Evolutionary conservation across 2,113 vertebrate genomes (phyloP), one percentile per base, ranked within the genome.

Genomic region (Muscicapa adusta): DNA sequence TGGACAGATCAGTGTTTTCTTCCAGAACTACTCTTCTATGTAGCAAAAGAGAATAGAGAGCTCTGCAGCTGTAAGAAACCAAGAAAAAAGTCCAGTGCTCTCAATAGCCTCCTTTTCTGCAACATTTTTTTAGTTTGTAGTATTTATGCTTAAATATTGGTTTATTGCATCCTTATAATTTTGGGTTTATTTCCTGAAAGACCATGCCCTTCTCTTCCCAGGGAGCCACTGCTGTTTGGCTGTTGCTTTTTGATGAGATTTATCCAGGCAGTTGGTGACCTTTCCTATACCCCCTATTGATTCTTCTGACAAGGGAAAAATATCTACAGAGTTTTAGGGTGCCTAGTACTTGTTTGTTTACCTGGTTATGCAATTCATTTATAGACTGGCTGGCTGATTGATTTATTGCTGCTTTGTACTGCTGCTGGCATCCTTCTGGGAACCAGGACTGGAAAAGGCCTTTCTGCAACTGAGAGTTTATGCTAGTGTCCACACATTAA

Each of bases 311-410:
- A 62, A 88, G 53, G 40, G 87, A 42, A 81, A 94, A 93, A 70
- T 47, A 96, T 68, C 83, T 75, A 57, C 60, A 76, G 57, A 54
- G 31, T 65, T 96, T 93, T 61, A 77, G 72, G 78, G 33, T 86
- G 72, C 71, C 65, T 58, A 51, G 45, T 68, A 34, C 61, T 92
- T 79, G 42, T 91, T 95, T 93, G 60, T 93, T 95, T 96, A 68
- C 62, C 80, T 4, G 2, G 25, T 89, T 93, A 92, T 56, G 70
- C 83, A 92, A 80, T 75, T 50, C 68, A 87, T 38, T 94, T 88
- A n/a, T 5, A 76, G 61, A 50, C 29, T 50, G 62, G 6, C 42
- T 57, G 72, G 60, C 34, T 95, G 90, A 81, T 88, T 86, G 93
- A 91, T 93, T 93, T 95, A 81, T 79, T 94, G 76, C 75, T 85